phyloP scores from a whole-genome alignment of 2,888 invertebrate genomes.

The Chesias legatella region DNA sequence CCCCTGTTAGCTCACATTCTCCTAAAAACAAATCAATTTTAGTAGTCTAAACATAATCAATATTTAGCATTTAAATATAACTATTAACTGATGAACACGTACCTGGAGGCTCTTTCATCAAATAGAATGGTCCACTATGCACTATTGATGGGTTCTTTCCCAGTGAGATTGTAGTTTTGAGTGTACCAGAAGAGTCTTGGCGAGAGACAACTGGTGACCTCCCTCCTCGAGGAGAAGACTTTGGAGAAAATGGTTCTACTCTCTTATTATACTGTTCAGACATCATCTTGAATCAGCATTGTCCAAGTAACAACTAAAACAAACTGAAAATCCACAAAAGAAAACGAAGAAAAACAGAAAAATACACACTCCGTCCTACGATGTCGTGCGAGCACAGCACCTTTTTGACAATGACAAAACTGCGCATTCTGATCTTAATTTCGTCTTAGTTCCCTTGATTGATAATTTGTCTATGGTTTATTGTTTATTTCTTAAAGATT shows the following conservation, averaged over 20 bases:
- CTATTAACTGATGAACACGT: conserved; percentile 34
- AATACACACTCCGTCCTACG: conserved; percentile 43
- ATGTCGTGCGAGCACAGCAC: conserved; percentile 16
- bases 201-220: conserved; percentile 97
- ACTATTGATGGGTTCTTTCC: conserved; percentile 98
- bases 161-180: conserved; percentile 97
- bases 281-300: conserved; percentile 89
- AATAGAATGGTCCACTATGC: conserved; percentile 98
- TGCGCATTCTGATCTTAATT: conserved; percentile 35
- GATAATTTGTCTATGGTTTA: background rate
- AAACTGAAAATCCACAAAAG: conserved; percentile 59
- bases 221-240: conserved; percentile 95
- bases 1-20: conserved; percentile 96
- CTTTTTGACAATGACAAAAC: conserved; percentile 50
- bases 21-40: conserved; percentile 69
- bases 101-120: conserved; percentile 98
- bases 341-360: conserved; percentile 64
- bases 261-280: conserved; percentile 92
- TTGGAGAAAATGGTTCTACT: conserved; percentile 96
- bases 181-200: conserved; percentile 97
- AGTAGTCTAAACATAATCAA: background rate
- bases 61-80: background rate
- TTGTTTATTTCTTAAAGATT: background rate
- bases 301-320: conserved; percentile 61
- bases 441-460: too few species aligned